Evolutionary conservation across 2,113 vertebrate species (phyloP), one percentile per base, ranked within the genome.

Genomic region (Plecturocebus donacophilus): DNA sequence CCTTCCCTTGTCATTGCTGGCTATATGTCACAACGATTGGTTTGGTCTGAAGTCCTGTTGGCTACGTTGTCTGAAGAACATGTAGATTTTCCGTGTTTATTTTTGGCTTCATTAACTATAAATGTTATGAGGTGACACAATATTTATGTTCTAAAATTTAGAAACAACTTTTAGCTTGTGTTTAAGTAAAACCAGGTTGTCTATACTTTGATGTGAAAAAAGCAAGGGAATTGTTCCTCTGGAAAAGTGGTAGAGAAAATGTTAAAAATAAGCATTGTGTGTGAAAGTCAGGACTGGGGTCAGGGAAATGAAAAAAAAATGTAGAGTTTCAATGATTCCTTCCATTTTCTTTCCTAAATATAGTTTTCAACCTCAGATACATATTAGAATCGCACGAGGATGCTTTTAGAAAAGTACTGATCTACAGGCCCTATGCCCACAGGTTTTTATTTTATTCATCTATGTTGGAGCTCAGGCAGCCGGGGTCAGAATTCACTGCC

Each of bases 181-280:
- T 86, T 80, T 86, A 95, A 92, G 73, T 79, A 93, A 93, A 96
- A 90, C 49, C 94, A 92, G 73, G 86, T 71, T 54, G 54, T 45
- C 81, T 77, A 71, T 77, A 56, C 58, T 92, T 87, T 64, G 66
- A 89, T 58, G 86, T 96, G 75, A 92, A 95, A 96, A 85, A 87
- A 68, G 73, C 58, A 81, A 82, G 73, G 84, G 89, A 94, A 86
- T 47, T 81, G 47, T 95, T 95, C 7, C 85, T 76, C 66, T 92
- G 88, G 45, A 94, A 92, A 58, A 89, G 23, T 52, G 35, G 79
- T 38, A 92, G 88, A 66, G 68, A 92, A 94, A 95, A 76, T 10
- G 23, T 76, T 8, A 47, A 77, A 81, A 92, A 58, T 58, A 71
- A 82, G 21, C 25, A 75, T 70, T 88, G n/a, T 81, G 84, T 76